Conservation (phyloP, 1,140 invertebrate species). For the Drosophila neocordata region DNA sequence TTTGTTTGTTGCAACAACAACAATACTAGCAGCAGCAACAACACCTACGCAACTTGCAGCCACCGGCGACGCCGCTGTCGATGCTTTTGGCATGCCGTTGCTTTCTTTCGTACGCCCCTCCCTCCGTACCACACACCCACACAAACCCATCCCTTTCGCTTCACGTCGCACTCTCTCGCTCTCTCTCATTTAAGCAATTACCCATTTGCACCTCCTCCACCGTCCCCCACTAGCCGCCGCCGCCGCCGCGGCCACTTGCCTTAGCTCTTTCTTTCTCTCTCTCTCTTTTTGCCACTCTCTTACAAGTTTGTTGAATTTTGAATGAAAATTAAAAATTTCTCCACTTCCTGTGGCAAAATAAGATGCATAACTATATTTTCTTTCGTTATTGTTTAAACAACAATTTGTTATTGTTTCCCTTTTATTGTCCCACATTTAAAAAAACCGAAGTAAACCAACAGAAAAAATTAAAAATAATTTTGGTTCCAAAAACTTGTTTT, state of each 20-base stretch:
- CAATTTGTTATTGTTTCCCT: slow-evolving; percentile 4
- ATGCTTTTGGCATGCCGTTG: slow-evolving; percentile 59
- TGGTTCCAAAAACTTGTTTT: slow-evolving; percentile 7
- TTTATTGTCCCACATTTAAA: slow-evolving; percentile 7
- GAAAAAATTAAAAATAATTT: background rate
- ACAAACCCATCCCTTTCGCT: background rate
- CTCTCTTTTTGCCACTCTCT: background rate
- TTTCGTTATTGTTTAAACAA: slow-evolving; percentile 6
- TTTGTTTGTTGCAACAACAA: slow-evolving; percentile 28
- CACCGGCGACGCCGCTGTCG: slow-evolving; percentile 10
- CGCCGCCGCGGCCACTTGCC: slow-evolving; percentile 13
- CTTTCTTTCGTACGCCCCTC: slow-evolving; percentile 52
- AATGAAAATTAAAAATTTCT: background rate
- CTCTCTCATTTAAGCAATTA: slow-evolving; percentile 8
- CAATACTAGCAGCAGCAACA: slow-evolving; percentile 19
- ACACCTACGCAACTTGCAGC: slow-evolving; percentile 63
- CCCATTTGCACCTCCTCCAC: background rate
- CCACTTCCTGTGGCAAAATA: slow-evolving; percentile 3
- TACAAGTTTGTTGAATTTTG: background rate
- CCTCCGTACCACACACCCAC: slow-evolving; percentile 14
- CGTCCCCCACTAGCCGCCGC: background rate
- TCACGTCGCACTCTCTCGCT: background rate
- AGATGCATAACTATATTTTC: background rate
- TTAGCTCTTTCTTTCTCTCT: slow-evolving; percentile 9
- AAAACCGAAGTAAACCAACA: background rate